Evolutionary conservation across 64 coral and sea anemone species (phyloP), one percentile per base, ranked within the genome.

Genomic region (Porites lutea): DNA sequence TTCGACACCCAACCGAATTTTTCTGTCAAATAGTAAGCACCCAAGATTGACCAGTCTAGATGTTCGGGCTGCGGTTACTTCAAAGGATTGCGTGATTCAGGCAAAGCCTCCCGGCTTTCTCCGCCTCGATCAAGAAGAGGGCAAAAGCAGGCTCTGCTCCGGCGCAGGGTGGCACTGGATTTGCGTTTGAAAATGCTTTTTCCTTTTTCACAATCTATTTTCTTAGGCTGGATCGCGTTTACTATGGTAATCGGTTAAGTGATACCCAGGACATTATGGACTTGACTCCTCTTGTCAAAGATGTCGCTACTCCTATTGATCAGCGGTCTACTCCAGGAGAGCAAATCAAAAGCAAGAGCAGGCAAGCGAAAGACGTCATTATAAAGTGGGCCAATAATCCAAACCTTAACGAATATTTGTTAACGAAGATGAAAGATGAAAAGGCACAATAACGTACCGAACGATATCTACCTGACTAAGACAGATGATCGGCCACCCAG

Each of bases 261-360:
- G 79, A 82, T 21, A 64, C 79, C 3, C 48, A 48, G 73, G 14
- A 50, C 18, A 47, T 60, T 60, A 13, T 59, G 79, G 79, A 82
- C 9, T 16, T 82, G 55, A 52, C 11, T 19, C 79, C 79, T 19
- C 53, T 82, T 43, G 13, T 72, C 46, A 8, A 52, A 53, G 47
- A 72, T 87, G 49, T 87, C 27, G 83, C 83, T 20, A 44, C 15
- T 14, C 83, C 66, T 27, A 72, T 87, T 18, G 83, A 87, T 14
- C 65, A 87, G 66, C 67, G 83, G 65, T 57, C 83, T 53, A 60
- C 37, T 14, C 18, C 83, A 23, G 83, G 47, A 16, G 50, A 87
- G 66, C 83, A 87, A 16, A n/a, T 87, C n/a, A 71, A 21, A 47
- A 55, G 65, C n/a, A 87, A 72, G 65, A 55, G 65, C 19, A 71